A percentile compares a stretch with the other conserved stretches of the same genome.
Evolutionary conservation across 2,797 vertebrate genomes (phyloP).

Genomic region (Notolepis coatsorum): DNA sequence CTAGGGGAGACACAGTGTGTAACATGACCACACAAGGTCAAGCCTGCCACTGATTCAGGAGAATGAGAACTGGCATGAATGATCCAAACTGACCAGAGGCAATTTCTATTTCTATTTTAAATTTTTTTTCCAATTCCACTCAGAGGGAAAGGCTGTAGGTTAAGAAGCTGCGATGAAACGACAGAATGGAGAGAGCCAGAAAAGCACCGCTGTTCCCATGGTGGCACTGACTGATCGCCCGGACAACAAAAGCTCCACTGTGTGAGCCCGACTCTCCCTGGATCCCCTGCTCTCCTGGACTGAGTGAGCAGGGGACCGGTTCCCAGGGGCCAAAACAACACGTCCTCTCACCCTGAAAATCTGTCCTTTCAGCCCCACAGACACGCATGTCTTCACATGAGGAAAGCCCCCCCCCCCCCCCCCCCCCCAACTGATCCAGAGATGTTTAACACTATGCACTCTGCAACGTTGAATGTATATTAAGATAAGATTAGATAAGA

Average conservation of each 20-base stretch:
- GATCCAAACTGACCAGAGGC: neutral
- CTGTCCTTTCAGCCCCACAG: conserved; percentile 41
- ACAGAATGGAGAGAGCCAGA: conserved; percentile 9
- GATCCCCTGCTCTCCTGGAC: conserved; percentile 27
- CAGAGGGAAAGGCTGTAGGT: conserved; percentile 13
- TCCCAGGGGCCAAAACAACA: conserved; percentile 55
- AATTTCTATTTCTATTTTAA: neutral
- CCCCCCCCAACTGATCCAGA: too few relatives aligned
- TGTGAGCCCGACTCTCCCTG: conserved; percentile 28
- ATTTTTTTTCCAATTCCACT: conserved; percentile 19
- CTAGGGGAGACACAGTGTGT: conserved; percentile 12
- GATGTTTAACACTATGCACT: neutral
- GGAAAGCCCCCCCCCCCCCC: neutral
- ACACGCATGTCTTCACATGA: conserved; percentile 1
- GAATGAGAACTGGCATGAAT: conserved; percentile 9
- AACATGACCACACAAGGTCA: conserved; percentile 36
- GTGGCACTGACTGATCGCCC: conserved; percentile 31
- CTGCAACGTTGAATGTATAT: neutral
- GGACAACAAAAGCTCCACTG: conserved; percentile 58
- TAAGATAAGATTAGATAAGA: too few relatives aligned
- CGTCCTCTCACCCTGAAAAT: conserved; percentile 63
- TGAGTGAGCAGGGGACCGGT: conserved; percentile 38
- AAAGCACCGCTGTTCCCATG: conserved; percentile 34
- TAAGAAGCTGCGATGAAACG: conserved; percentile 19
- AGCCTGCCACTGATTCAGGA: conserved; percentile 2